These are phyloP conservation scores for Myotis pilosus DNA, from an alignment of 2,797 vertebrate genomes.

Conservation along the genomic window DNA sequence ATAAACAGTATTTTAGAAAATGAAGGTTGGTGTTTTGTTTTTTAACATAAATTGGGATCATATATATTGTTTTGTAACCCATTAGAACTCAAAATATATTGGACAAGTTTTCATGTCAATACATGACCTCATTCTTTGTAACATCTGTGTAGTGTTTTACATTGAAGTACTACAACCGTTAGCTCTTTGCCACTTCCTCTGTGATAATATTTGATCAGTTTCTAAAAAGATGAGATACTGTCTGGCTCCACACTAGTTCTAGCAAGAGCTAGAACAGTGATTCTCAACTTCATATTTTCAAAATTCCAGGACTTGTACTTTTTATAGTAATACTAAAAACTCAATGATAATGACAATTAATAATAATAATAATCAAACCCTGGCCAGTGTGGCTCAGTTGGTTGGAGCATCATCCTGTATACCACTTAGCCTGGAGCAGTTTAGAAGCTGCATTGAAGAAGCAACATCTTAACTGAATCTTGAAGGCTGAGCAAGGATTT, in stretches of 20 bases:
- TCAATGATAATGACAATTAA: background rate
- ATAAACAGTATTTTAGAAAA: too few species aligned
- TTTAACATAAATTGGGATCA: too few species aligned
- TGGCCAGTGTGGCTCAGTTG: background rate
- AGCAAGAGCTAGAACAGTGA: conserved; percentile 5
- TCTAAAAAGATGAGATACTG: conserved; percentile 3
- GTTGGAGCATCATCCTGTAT: background rate
- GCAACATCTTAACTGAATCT: background rate
- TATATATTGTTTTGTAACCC: too few species aligned
- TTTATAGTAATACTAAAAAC: background rate
- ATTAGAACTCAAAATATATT: too few species aligned
- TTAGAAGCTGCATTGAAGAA: background rate
- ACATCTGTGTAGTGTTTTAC: too few species aligned
- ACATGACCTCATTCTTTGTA: too few species aligned
- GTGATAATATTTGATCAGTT: background rate
- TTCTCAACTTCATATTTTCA: conserved; percentile 10
- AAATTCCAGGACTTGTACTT: background rate
- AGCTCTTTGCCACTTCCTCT: background rate
- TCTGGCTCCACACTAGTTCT: background rate
- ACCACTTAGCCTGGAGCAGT: background rate
- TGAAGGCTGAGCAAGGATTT: background rate
- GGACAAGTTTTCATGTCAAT: too few species aligned
- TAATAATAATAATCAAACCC: background rate
- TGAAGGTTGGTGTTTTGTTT: too few species aligned
- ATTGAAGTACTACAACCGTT: background rate